Percentiles rank a stretch among this genome's conserved stretches.
Evolutionary conservation across 2,113 vertebrate genomes (phyloP).

Genomic region (Stegastes partitus): DNA sequence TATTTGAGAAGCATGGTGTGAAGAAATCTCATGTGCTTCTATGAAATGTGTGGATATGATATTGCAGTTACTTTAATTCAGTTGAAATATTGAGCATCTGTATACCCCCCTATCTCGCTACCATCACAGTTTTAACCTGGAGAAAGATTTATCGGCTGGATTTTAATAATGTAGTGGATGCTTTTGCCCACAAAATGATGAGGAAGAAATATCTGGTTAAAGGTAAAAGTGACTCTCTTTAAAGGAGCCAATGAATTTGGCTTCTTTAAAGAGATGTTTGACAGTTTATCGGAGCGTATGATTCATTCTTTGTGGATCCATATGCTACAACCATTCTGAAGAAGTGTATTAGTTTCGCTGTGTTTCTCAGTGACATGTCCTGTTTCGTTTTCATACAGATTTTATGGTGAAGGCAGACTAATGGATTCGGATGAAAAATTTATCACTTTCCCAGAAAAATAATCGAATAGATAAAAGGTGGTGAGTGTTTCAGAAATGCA

Average conservation of each 20-base stretch:
- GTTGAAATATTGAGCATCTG: no score
- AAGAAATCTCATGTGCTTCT: background rate
- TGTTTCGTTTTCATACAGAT: background rate
- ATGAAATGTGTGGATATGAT: background rate
- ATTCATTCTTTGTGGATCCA: background rate
- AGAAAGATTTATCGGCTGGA: background rate
- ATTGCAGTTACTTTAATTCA: no score
- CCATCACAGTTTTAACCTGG: no score
- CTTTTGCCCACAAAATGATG: constrained; percentile 2
- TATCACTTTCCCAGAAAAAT: background rate
- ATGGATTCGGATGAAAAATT: background rate
- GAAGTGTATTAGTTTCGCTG: background rate
- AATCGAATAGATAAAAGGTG: no score
- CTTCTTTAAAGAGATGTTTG: background rate
- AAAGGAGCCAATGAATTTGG: background rate
- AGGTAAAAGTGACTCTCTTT: no score
- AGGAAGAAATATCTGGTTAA: background rate
- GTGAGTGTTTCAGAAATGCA: no score
- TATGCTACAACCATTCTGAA: background rate
- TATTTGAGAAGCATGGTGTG: background rate
- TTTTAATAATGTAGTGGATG: background rate
- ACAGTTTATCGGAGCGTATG: background rate
- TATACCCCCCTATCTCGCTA: no score
- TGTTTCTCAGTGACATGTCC: background rate
- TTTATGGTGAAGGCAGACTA: background rate